phyloP scores from a whole-genome alignment of 2,113 vertebrate genomes.

The Trichechus manatus region DNA sequence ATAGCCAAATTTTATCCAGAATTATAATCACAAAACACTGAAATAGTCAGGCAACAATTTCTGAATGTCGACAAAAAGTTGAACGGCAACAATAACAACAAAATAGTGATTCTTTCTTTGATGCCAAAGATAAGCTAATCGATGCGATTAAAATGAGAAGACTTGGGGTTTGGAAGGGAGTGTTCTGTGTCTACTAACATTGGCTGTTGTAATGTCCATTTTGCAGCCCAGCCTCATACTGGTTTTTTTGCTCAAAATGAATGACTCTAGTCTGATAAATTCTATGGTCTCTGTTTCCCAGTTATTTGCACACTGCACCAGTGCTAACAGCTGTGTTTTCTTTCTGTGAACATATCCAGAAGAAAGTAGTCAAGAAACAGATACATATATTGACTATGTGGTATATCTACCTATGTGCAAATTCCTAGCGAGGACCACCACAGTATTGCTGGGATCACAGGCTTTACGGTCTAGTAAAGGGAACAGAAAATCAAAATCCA shows the following conservation, averaged over 20 bases:
- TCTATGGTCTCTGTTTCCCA: not conserved
- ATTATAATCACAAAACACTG: slow-evolving; percentile 20
- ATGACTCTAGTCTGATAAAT: not conserved
- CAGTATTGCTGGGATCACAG: not conserved
- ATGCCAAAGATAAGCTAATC: slow-evolving; percentile 10
- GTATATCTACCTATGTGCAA: not conserved
- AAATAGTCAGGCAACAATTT: not conserved
- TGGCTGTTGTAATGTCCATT: not conserved
- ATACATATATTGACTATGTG: not conserved
- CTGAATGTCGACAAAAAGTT: slow-evolving; percentile 2
- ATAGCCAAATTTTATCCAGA: slow-evolving; percentile 37
- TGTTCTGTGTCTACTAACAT: not conserved
- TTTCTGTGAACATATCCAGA: not conserved
- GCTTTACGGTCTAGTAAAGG: not conserved
- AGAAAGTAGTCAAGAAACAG: not conserved
- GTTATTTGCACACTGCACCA: not conserved
- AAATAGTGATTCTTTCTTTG: not conserved
- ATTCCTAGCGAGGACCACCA: not conserved
- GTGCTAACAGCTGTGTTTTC: not conserved
- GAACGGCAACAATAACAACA: not conserved
- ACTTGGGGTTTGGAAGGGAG: not conserved
- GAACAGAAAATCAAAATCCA: not conserved
- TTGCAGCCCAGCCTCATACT: not conserved
- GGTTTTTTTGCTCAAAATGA: slow-evolving; percentile 1
- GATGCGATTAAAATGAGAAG: not conserved